These are phyloP conservation scores for Seriola quinqueradiata DNA, from an alignment of 2,113 vertebrate genomes.

Conservation along the genomic window DNA sequence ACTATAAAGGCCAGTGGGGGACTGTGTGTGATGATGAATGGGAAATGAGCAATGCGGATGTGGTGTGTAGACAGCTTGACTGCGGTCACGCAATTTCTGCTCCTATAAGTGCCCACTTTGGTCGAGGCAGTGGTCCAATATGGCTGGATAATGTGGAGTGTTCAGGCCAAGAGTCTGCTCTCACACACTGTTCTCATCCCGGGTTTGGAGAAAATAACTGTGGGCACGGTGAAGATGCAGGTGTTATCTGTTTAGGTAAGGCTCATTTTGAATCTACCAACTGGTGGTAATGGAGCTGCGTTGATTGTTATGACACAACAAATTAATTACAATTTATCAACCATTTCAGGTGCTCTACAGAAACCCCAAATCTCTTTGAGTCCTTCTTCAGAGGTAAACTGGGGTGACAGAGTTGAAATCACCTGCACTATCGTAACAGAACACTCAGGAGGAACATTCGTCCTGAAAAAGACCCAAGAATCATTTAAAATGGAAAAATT, in stretches of 20 bases:
- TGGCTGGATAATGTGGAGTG: slow-evolving; percentile 79
- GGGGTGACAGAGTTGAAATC: slow-evolving; percentile 76
- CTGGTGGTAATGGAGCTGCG: background rate
- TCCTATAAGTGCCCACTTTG: slow-evolving; percentile 62
- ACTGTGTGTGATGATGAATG: slow-evolving; percentile 79
- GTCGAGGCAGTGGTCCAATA: slow-evolving; percentile 71
- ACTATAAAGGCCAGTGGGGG: slow-evolving; percentile 72
- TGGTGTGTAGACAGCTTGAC: slow-evolving; percentile 74
- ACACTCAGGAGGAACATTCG: slow-evolving; percentile 66
- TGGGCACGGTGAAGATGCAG: slow-evolving; percentile 75
- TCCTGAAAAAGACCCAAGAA: slow-evolving; percentile 53
- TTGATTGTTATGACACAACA: background rate
- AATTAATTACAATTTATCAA: background rate
- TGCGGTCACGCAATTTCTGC: slow-evolving; percentile 70
- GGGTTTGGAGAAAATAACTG: slow-evolving; percentile 75
- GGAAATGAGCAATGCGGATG: slow-evolving; percentile 44
- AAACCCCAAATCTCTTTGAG: slow-evolving; percentile 69
- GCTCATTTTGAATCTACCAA: background rate
- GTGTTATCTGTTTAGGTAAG: slow-evolving; percentile 78
- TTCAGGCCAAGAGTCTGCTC: slow-evolving; percentile 57
- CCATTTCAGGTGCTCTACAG: slow-evolving; percentile 62
- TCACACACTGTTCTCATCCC: slow-evolving; percentile 66
- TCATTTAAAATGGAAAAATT: slow-evolving; percentile 59
- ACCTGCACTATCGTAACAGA: slow-evolving; percentile 70
- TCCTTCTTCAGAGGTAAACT: slow-evolving; percentile 60